Percentiles rank a stretch among this genome's conserved stretches.
These are phyloP conservation scores for Acleris literana DNA, from an alignment of 2,888 invertebrate species.

Conservation along the genomic window DNA sequence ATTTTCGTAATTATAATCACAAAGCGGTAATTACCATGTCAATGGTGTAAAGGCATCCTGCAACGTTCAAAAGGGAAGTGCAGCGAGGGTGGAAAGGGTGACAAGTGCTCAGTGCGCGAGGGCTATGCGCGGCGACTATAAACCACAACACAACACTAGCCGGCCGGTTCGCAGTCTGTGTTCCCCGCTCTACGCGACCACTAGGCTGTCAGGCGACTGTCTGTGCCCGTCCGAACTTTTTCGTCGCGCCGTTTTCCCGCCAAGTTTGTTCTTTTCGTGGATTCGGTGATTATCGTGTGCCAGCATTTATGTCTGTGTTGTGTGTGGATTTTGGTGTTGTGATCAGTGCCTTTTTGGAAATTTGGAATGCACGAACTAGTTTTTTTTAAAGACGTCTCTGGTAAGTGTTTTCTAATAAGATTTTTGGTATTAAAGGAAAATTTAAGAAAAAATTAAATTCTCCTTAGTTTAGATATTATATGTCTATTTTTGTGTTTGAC, in stretches of 20 bases:
- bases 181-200: slow-evolving; percentile 54
- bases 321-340: slow-evolving; percentile 51
- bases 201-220: slow-evolving; percentile 47
- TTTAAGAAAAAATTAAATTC: too few species aligned
- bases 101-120: slow-evolving; percentile 68
- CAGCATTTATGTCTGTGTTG: slow-evolving; percentile 53
- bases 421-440: too few species aligned
- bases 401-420: slow-evolving; percentile 37
- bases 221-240: slow-evolving; percentile 67
- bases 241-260: slow-evolving; percentile 69
- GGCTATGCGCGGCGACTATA: slow-evolving; percentile 65
- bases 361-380: slow-evolving; percentile 50
- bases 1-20: slow-evolving; percentile 26
- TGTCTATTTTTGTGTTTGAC: too few species aligned
- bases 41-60: slow-evolving; percentile 33
- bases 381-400: slow-evolving; percentile 40
- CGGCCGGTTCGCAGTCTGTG: slow-evolving; percentile 71
- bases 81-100: slow-evolving; percentile 62
- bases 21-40: slow-evolving; percentile 34
- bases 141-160: slow-evolving; percentile 44
- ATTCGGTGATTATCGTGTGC: slow-evolving; percentile 56
- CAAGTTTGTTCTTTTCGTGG: slow-evolving; percentile 52
- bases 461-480: too few species aligned
- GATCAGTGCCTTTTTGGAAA: slow-evolving; percentile 54
- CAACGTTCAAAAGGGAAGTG: slow-evolving; percentile 48